Evolutionary conservation across 2,888 invertebrate species (phyloP).

Genomic region (Theodoxus fluviatilis): DNA sequence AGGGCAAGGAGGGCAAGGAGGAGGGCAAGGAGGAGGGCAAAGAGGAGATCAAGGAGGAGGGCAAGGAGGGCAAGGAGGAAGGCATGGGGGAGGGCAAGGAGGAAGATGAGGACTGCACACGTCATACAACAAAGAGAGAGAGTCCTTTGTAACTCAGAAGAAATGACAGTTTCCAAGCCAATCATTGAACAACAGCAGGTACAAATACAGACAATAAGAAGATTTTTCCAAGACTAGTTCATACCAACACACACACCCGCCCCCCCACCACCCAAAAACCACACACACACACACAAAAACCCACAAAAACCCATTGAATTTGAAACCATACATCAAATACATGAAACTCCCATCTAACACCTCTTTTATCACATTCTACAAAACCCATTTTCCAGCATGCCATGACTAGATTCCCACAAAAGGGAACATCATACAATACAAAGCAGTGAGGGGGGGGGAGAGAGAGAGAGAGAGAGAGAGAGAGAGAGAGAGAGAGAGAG

Average conservation of each 20-base stretch:
- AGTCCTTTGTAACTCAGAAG: background rate
- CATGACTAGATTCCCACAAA: too few species aligned
- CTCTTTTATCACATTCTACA: too few species aligned
- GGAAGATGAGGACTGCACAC: too few species aligned
- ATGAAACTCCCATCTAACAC: background rate
- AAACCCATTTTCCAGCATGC: too few species aligned
- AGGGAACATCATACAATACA: too few species aligned
- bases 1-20: background rate
- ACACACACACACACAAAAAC: background rate
- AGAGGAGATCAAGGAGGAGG: background rate
- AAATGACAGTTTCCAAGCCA: background rate
- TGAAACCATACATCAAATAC: background rate
- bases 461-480: too few species aligned
- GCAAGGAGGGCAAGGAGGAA: too few species aligned
- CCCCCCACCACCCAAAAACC: background rate
- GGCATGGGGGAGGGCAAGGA: too few species aligned
- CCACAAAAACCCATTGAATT: background rate
- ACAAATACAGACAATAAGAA: conserved; percentile 5
- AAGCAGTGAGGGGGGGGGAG: too few species aligned
- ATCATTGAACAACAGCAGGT: background rate
- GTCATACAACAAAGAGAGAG: too few species aligned
- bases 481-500: too few species aligned
- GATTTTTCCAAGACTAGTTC: too few species aligned
- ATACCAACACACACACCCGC: background rate
- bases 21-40: background rate